These are phyloP conservation scores for Psittacula cyanocephala DNA, from an alignment of 2,113 vertebrate genomes.

Conservation along the genomic window DNA sequence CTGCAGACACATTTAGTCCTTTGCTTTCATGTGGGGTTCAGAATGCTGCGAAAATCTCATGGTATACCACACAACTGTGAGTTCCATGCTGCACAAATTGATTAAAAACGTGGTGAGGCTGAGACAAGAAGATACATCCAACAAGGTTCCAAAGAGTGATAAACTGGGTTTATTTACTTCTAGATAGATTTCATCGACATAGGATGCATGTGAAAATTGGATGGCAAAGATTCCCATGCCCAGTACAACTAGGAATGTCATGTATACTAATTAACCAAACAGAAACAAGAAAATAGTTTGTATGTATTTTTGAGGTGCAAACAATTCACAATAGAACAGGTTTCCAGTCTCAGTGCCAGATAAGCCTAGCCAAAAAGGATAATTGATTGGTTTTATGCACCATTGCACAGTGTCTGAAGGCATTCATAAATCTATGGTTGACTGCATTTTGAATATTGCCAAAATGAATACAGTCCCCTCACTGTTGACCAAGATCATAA, in stretches of 20 bases:
- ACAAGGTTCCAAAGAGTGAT: not conserved
- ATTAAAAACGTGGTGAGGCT: not conserved
- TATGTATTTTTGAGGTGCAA: slow-evolving; percentile 39
- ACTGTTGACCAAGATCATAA: slow-evolving; percentile 50
- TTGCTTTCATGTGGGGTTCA: not conserved
- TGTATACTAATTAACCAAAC: slow-evolving; percentile 71
- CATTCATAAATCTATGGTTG: slow-evolving; percentile 60
- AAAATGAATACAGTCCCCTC: slow-evolving; percentile 45
- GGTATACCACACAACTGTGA: not conserved
- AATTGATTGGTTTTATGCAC: slow-evolving; percentile 65
- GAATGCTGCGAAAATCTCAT: not conserved
- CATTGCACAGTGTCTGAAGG: slow-evolving; percentile 42
- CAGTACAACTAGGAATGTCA: slow-evolving; percentile 30
- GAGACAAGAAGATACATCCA: not conserved
- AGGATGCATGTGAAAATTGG: slow-evolving; percentile 47
- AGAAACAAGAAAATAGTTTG: slow-evolving; percentile 66
- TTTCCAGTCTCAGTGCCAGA: slow-evolving; percentile 69
- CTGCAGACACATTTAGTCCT: not conserved
- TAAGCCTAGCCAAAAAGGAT: slow-evolving; percentile 63
- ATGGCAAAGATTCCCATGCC: slow-evolving; percentile 58
- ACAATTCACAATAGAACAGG: slow-evolving; percentile 48
- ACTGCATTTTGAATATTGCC: slow-evolving; percentile 53
- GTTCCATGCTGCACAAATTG: not conserved
- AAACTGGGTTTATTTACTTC: not conserved
- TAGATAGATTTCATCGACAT: slow-evolving; percentile 31